phyloP scores from a whole-genome alignment of 2,888 invertebrate genomes.

The Catocala nupta region DNA sequence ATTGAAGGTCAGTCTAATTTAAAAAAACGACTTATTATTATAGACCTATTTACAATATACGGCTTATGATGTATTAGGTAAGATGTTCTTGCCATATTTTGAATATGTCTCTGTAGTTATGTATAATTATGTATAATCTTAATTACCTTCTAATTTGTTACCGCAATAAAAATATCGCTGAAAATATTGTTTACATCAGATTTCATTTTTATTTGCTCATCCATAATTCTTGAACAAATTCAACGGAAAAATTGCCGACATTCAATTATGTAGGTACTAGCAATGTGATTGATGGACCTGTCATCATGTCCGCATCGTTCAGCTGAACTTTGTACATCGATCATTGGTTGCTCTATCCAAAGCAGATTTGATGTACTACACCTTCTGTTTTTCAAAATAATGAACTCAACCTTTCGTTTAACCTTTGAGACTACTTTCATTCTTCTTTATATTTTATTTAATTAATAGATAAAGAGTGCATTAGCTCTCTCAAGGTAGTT shows the following conservation, averaged over 20 bases:
- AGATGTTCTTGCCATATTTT: too few species aligned
- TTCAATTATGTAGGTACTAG: conserved; percentile 51
- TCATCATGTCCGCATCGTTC: conserved; percentile 43
- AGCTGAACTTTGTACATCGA: conserved; percentile 53
- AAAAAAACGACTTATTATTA: too few species aligned
- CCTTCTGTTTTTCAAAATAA: conserved; percentile 40
- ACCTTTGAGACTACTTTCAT: neutral
- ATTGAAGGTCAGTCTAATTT: too few species aligned
- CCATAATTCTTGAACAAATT: conserved; percentile 48
- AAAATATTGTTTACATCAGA: conserved; percentile 15
- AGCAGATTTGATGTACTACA: conserved; percentile 34
- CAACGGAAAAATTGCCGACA: conserved; percentile 48
- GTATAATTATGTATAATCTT: too few species aligned
- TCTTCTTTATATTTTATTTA: too few species aligned
- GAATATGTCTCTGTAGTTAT: too few species aligned
- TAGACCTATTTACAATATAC: too few species aligned
- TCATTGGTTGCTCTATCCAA: conserved; percentile 46
- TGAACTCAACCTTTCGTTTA: conserved; percentile 31
- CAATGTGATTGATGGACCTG: conserved; percentile 51
- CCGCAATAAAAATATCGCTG: too few species aligned
- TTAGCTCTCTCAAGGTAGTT: too few species aligned
- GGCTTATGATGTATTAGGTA: too few species aligned
- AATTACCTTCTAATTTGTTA: too few species aligned
- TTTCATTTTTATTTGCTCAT: conserved; percentile 33
- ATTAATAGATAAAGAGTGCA: too few species aligned